A percentile compares a stretch with the other conserved stretches of the same genome.
Conservation (phyloP, 2,888 invertebrate genomes). For the Aphodius granarius region DNA sequence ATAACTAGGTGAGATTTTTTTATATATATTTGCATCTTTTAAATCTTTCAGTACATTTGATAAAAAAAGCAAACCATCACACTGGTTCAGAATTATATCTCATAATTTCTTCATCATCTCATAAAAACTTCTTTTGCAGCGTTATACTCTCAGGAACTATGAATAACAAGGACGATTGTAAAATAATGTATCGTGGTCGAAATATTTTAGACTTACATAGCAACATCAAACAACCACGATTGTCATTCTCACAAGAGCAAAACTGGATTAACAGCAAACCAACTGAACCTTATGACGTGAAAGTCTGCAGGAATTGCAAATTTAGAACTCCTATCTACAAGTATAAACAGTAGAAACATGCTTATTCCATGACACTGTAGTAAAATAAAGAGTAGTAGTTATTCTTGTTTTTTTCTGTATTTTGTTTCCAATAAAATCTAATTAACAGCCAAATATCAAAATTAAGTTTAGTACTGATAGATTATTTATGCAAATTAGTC, state of each 20-base stretch:
- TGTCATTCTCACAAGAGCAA: no score
- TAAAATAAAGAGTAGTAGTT: no score
- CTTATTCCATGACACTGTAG: neutral
- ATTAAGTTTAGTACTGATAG: no score
- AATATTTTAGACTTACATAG: conserved; percentile 12
- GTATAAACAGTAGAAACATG: neutral
- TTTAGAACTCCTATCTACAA: conserved; percentile 11
- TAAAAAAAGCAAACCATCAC: no score
- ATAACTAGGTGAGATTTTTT: neutral
- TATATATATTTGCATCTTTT: neutral
- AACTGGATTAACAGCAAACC: neutral
- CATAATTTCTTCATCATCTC: no score
- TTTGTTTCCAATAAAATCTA: neutral
- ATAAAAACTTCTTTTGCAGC: conserved; percentile 20
- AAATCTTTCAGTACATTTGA: no score
- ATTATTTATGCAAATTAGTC: no score
- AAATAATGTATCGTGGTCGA: conserved; percentile 11
- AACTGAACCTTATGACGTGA: neutral
- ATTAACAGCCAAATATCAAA: no score
- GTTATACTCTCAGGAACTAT: conserved; percentile 28
- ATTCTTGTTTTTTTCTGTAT: neutral
- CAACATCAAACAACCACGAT: conserved; percentile 4
- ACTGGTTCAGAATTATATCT: no score
- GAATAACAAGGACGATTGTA: neutral
- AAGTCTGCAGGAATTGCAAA: neutral